phyloP scores from a whole-genome alignment of 1,140 invertebrate genomes.

The Drosophila nebulosa region DNA sequence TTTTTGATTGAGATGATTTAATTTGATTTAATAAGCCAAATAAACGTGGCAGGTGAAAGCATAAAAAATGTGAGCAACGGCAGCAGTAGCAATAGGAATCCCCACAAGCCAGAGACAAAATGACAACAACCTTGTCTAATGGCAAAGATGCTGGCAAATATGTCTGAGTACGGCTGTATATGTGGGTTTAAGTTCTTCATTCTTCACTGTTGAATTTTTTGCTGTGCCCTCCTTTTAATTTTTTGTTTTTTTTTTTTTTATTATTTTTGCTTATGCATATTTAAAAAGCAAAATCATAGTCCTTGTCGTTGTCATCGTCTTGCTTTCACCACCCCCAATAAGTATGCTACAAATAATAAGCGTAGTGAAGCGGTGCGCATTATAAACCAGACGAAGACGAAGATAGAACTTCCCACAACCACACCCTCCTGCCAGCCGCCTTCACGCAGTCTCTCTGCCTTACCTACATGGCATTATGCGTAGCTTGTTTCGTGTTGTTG shows the following conservation, averaged over 20 bases:
- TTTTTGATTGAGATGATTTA: conserved; percentile 9
- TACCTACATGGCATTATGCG: conserved; percentile 50
- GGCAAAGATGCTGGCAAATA: conserved; percentile 51
- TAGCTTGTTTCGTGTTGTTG: conserved; percentile 44
- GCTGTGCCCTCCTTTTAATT: no score
- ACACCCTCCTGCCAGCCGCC: neutral
- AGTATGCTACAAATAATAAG: conserved; percentile 62
- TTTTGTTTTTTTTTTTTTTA: neutral
- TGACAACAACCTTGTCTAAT: conserved; percentile 2
- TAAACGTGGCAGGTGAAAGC: conserved; percentile 41
- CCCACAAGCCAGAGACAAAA: neutral
- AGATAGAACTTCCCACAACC: neutral
- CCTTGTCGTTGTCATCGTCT: neutral
- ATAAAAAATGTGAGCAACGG: conserved; percentile 9
- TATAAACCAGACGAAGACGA: conserved; percentile 36
- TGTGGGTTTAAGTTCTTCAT: neutral
- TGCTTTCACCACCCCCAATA: conserved; percentile 32
- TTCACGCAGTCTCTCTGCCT: neutral
- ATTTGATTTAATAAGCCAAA: conserved; percentile 60
- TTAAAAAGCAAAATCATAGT: conserved; percentile 29
- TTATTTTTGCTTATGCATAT: conserved; percentile 54
- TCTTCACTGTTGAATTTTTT: neutral
- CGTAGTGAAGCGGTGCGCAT: conserved; percentile 53
- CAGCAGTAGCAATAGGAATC: no score
- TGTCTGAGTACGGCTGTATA: conserved; percentile 28